Evolutionary conservation across 2,797 vertebrate genomes (phyloP).

Genomic region (Eulemur albifrons): DNA sequence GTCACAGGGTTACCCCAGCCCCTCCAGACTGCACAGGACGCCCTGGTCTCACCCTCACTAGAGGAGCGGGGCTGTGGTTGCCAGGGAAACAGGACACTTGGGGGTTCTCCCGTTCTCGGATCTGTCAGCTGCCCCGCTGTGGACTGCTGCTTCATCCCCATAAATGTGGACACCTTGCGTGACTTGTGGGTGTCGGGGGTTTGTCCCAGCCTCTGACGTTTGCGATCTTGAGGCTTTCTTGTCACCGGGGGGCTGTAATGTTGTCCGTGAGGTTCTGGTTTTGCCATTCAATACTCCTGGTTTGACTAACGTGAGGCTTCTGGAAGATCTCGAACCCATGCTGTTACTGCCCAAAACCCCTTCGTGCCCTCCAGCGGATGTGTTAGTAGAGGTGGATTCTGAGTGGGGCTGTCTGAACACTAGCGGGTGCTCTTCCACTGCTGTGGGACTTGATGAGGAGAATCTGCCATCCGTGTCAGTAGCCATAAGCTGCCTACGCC

Average conservation of each 20-base stretch:
- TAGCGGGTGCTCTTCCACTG: background rate
- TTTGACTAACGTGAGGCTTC: background rate
- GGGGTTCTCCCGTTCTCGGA: background rate
- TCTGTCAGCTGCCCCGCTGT: background rate
- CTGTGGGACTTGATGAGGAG: background rate
- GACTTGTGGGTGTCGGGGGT: too few relatives aligned
- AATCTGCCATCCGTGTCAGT: too few relatives aligned
- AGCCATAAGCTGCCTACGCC: fast-evolving
- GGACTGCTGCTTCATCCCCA: too few relatives aligned
- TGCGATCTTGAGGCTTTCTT: background rate
- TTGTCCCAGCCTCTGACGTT: background rate
- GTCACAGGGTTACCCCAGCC: background rate
- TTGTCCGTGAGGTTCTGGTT: background rate
- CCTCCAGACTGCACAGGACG: background rate
- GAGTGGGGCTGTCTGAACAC: background rate
- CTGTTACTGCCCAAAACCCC: background rate
- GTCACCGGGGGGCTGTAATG: background rate
- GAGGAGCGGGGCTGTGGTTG: background rate
- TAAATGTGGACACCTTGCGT: background rate
- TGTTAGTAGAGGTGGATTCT: background rate
- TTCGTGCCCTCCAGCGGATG: background rate
- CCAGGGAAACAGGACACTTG: background rate
- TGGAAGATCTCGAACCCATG: background rate
- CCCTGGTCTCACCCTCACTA: background rate
- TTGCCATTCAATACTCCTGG: background rate